These are phyloP conservation scores for Poeciliopsis prolifica DNA, from an alignment of 2,113 vertebrate species.

Conservation along the genomic window DNA sequence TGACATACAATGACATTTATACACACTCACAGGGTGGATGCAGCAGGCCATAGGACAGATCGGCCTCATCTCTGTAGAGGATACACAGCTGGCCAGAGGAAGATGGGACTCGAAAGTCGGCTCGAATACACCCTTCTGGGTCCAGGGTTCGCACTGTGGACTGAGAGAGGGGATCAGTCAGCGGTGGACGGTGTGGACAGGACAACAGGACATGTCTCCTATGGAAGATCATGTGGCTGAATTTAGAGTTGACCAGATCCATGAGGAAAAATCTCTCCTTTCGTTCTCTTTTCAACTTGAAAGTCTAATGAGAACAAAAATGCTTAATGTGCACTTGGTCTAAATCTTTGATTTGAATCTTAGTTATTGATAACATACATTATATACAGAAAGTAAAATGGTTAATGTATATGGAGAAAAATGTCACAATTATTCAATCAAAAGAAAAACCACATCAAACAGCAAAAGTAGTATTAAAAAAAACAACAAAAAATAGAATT, in stretches of 20 bases:
- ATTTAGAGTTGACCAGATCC: constrained; percentile 27
- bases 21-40: constrained; percentile 78
- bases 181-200: constrained; percentile 7
- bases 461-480: too few relatives aligned
- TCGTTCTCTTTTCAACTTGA: too few relatives aligned
- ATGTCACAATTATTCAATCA: too few relatives aligned
- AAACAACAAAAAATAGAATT: too few relatives aligned
- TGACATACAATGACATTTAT: constrained; percentile 4
- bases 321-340: too few relatives aligned
- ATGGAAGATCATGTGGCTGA: constrained; percentile 39
- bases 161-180: constrained; percentile 59
- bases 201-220: neutral
- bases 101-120: constrained; percentile 74
- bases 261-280: neutral
- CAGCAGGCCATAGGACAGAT: constrained; percentile 74
- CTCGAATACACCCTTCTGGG: constrained; percentile 71
- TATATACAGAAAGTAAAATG: too few relatives aligned
- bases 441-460: too few relatives aligned
- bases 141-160: constrained; percentile 15
- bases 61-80: constrained; percentile 43
- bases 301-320: neutral
- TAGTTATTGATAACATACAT: neutral
- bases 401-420: too few relatives aligned
- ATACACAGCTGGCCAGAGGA: constrained; percentile 70
- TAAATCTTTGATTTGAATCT: too few relatives aligned